Base-by-base conservation (phyloP, 2,797 vertebrate genomes). In the Epinephelus malabaricus region DNA sequence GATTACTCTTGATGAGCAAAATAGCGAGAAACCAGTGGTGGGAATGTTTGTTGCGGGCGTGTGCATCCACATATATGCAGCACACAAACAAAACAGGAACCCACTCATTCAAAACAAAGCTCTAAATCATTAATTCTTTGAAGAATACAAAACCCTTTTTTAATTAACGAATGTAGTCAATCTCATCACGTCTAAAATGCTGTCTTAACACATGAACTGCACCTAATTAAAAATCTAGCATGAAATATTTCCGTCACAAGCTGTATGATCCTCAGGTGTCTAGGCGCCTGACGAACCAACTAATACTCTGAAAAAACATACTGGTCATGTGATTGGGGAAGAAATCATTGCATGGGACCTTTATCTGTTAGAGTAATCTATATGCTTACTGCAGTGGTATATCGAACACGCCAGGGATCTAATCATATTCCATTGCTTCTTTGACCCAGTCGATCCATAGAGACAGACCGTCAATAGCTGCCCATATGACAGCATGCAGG, bases 371-470 rank as follows among this genome's bases (percentile, higher is more conserved):
- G 40, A 49, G 12, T 38, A 53, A 81, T 76, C 77, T 18, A 64
- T 68, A 74, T 43, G 47, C 45, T 75, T 79, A 68, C 76, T 59
- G 53, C 38, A n/a, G 72, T n/a, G 76, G 27, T 69, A 82, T 85
- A 85, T 73, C 38, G 63, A 89, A 38, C 50, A 67, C 68, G 59
- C 55, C 19, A 13, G 71, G 69, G 81, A 86, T 76, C 59, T 75
- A 83, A 88, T 91, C 84, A 84, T 82, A 56, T 83, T 72, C 27
- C 64, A 78, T 77, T 68, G 76, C 53, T 82, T 74, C 64, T 77
- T 69, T 79, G 84, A 86, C 82, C 81, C 40, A 10, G 67, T 45
- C 59, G n/a, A 87, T 93, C 81, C 58, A 85, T 83, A 67, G 64
- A 55, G 82, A 82, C 66, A 75, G 64, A 55, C 61, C 9, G 58